Base-by-base conservation (phyloP, 2,797 vertebrate species). In the Clarias pachynema region DNA sequence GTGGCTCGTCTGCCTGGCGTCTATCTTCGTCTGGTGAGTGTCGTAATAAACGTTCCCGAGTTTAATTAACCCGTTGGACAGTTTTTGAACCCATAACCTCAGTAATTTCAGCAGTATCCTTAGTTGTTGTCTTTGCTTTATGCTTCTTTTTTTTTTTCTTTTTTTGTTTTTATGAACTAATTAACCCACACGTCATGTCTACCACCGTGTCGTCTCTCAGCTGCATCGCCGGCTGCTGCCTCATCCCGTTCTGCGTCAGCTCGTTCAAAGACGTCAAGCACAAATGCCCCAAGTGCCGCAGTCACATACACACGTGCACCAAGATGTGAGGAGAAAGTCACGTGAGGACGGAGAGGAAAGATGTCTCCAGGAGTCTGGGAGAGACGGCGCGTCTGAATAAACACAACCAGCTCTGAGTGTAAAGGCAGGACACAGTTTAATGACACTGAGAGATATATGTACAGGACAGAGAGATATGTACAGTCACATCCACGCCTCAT, bases 381-480 rank as follows among this genome's bases (percentile, higher is more conserved):
- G 73, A 49, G 44, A 49, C 44, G 10, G 10, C 44, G 44, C 2
- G 44, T 49, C 44, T 49, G 44, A 49, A 49, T 49, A 49, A 49
- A 49, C 44, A 49, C 44, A 2, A 49, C 44, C 1, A 12, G 44
- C 44, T 49, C n/a, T 49, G 14, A 57, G 44, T 56, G 49, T 84
- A 82, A 86, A 0, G 26, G 82, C 92, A 94, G 93, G 93, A 22
- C 26, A 93, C 89, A 86, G 88, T 94, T 94, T 96, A 97, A 90
- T 96, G 93, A 93, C 93, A 96, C 95, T 95, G 93, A 91, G 95
- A 94, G 91, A 92, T 94, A 92, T 92, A 94, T 93, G 95, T 94
- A 94, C 94, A 94, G 44, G 44, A 12, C 44, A 92, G 94, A 94
- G 94, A 93, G 93, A 93, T 91, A 94, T 62, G 93, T 93, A 95